Percentiles rank a stretch among this genome's conserved stretches.
Evolutionary conservation across 2,888 invertebrate genomes (phyloP).

Genomic region (Diplolepis rosae): DNA sequence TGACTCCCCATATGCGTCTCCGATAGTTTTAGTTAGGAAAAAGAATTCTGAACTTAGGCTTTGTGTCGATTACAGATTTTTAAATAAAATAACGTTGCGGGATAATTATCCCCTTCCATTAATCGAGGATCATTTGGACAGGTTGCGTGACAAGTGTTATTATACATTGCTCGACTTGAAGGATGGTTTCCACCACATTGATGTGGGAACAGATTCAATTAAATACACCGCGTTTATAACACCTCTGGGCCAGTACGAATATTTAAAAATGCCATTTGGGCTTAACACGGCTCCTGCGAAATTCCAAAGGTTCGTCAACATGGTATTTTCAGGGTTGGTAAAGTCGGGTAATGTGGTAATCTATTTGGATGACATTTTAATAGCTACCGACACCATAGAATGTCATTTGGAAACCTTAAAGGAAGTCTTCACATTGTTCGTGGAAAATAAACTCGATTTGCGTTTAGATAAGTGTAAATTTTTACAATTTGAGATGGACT

Average conservation of each 20-base stretch:
- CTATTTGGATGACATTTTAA: slow-evolving; percentile 29
- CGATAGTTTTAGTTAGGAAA: slow-evolving; percentile 1
- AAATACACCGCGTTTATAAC: no score
- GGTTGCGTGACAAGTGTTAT: slow-evolving; percentile 51
- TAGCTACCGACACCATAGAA: slow-evolving; percentile 15
- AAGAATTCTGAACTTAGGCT: neutral
- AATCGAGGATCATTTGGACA: slow-evolving; percentile 58
- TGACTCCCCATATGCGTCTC: slow-evolving; percentile 36
- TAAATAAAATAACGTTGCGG: no score
- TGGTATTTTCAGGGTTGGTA: slow-evolving; percentile 1
- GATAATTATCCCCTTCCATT: slow-evolving; percentile 50
- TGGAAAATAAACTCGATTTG: slow-evolving; percentile 28
- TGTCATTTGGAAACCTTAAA: slow-evolving; percentile 20
- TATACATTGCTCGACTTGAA: slow-evolving; percentile 58
- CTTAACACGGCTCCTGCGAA: no score
- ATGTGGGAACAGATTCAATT: no score
- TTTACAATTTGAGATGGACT: slow-evolving; percentile 34
- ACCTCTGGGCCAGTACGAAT: no score
- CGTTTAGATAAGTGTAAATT: slow-evolving; percentile 45
- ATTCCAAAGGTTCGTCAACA: slow-evolving; percentile 30
- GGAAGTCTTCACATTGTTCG: slow-evolving; percentile 3
- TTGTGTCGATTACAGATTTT: no score
- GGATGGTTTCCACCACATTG: slow-evolving; percentile 55
- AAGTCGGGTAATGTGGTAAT: neutral
- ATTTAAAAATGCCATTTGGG: no score